Evolutionary conservation across 1,140 invertebrate genomes (phyloP), one percentile per base, ranked within the genome.

Genomic region (Pseudomyrmex pallidus): DNA sequence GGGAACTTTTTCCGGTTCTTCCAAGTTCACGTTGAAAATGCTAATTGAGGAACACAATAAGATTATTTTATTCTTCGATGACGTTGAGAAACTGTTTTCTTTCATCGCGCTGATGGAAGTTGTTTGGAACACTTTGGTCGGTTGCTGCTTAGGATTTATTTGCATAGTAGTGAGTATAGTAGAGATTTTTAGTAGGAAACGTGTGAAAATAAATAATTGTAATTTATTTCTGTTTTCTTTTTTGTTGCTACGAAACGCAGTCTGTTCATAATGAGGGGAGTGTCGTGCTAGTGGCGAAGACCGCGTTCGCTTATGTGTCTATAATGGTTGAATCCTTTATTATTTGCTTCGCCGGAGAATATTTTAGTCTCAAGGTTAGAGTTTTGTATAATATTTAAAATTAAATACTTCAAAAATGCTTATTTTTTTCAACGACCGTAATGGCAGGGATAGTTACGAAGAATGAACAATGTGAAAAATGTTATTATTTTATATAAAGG

Each of bases 281-380:
- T 48, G 7, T 80, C 15, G n/a, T 46, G 13, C 12, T 72, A 5
- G 17, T 82, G 48, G 13, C 56, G 10, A 82, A 82, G 56, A 50
- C 48, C 1, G 46, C 15, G 52, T 56, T 78, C 3, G 74, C 74
- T 50, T 78, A 78, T 4, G 1, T 67, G 9, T 76, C 59, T 2
- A 70, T 84, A 66, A 59, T 72, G 44, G 67, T 72, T 62, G 82
- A 84, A 25, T 20, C 48, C 0, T 86, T 84, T 59, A 76, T 77
- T n/a, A 59, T 86, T 52, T 86, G 74, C 20, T 86, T 84, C 15
- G 85, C 82, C 2, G 82, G 85, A 20, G 82, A 86, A 66, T 86
- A 84, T 12, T n/a, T 78, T 17, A 84, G 50, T 35, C 5, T 56
- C 20, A 86, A 84, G 74, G 74, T 84, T 35, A 35, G 35, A 7